Evolutionary conservation across 1,140 invertebrate species (phyloP).

Genomic region (Euschistus heros): DNA sequence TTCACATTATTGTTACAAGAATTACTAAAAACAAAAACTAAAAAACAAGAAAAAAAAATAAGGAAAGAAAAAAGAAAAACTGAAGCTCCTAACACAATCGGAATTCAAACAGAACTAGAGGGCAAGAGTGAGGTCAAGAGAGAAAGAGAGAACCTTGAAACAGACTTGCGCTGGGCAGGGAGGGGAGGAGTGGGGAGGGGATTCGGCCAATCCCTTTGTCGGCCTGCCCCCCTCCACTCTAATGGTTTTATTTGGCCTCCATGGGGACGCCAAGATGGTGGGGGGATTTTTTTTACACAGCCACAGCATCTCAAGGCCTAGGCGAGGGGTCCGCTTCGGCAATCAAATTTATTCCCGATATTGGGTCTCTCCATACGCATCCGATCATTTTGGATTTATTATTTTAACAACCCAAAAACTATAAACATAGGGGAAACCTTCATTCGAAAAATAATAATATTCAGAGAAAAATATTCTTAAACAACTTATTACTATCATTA

Average conservation of each 20-base stretch:
- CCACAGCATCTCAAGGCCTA: slow-evolving; percentile 2
- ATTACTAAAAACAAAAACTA: background rate
- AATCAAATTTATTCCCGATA: too few relatives aligned
- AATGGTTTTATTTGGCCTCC: background rate
- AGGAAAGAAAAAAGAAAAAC: background rate
- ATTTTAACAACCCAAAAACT: too few relatives aligned
- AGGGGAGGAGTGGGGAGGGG: background rate
- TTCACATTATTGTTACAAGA: slow-evolving; percentile 2
- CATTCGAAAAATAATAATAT: too few relatives aligned
- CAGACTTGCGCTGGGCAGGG: background rate
- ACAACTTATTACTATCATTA: too few relatives aligned
- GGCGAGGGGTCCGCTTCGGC: background rate
- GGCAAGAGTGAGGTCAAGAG: slow-evolving; percentile 9
- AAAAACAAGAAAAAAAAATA: background rate
- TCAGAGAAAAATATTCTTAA: too few relatives aligned
- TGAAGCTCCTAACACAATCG: slow-evolving; percentile 6
- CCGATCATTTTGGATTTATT: too few relatives aligned
- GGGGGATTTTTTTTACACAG: slow-evolving; percentile 6
- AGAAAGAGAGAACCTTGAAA: slow-evolving; percentile 8
- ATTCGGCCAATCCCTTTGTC: background rate
- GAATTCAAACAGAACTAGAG: slow-evolving; percentile 9
- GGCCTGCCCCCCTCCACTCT: background rate
- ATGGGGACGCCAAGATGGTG: background rate
- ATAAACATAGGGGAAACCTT: too few relatives aligned
- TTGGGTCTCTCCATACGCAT: too few relatives aligned